Evolutionary conservation across 2,888 invertebrate genomes (phyloP), one percentile per base, ranked within the genome.

Genomic region (Synanthedon vespiformis): DNA sequence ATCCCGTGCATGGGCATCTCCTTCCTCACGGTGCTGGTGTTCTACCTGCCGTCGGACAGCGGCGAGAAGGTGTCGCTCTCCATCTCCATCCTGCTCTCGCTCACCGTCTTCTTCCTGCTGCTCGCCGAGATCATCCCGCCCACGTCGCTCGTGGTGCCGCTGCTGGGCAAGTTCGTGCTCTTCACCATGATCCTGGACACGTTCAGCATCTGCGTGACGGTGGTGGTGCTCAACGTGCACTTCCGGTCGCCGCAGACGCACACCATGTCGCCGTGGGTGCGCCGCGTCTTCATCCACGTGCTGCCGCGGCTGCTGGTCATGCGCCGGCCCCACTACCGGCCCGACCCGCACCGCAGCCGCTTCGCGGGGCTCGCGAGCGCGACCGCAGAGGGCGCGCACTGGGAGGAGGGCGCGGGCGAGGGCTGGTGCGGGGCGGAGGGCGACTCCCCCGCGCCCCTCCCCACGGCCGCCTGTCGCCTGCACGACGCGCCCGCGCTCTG

Each of bases 11-110:
- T 98, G 92, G 96, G 96, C 62, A 98, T 98, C 81, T 97, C 97
- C 65, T 97, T 97, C 85, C 93, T 98, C 74, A 98, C 98, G 64
- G 95, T 98, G 70, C 92, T 98, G 73, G 97, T 98, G 71, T 98
- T 98, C 90, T 98, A 98, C 87, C 89, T 98, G 80, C 98, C 98
- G 62, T 97, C 97, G 61, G 98, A 98, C 89, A 96, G 96, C 81
- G 98, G 98, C 70, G 98, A 99, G 89, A 98, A 98, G 91, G 98
- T 99, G 85, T 97, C 97, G 80, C 92, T 99, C 77, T 97, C 97
- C 72, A 96, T 97, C 86, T 96, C 95, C 74, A 97, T 97, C 86
- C 90, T 97, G 77, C 93, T 97, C 80, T 96, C 96, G 75, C 91
- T 97, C 81, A 97, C 96, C 81, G 96, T 97, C 91, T 97, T 97